Evolutionary conservation across 2,888 invertebrate genomes (phyloP), one percentile per base, ranked within the genome.

Genomic region (Baccha elongata): DNA sequence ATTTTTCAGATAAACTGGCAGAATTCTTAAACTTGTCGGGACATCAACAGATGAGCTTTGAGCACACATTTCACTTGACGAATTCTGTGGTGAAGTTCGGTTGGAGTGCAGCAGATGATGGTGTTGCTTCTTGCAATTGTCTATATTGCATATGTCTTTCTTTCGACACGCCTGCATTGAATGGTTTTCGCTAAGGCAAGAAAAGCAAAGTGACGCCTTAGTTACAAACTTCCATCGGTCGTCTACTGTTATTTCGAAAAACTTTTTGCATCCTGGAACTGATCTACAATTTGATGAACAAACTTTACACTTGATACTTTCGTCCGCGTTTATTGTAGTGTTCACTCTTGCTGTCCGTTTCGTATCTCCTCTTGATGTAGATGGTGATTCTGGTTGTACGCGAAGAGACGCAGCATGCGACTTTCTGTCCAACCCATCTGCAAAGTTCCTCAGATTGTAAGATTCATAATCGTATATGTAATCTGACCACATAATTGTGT

Each of bases 401-500:
- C 35, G 3, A 11, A 35, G n/a, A 11, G 35, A 35, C 6, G 35
- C 35, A 3, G 35, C 35, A 10, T 35, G 35, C 10, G 35, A 6
- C n/a, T 35, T 35, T 11, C 35, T 8, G 3, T 35, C 35, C 8
- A 35, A 11, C 35, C 35, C 6, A 35, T 35, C n/a, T 8, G 35
- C 6, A 35, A 35, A 35, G 35, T 35, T 11, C n/a, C 35, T 35
- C 35, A 35, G n/a, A 35, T 35, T 35, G n/a, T 35, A 35, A 11
- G 8, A 11, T 8, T 4, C n/a, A 3, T 35, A 8, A 3, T 35
- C 35, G 5, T 35, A 35, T 8, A 35, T 35, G 8, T 3, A 35
- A 11, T 35, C 35, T 11, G 35, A 35, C 62, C 62, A 44, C 26
- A 62, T 11, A n/a, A 62, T n/a, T 44, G 29, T 46, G 17, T 2